A percentile compares a stretch with the other conserved stretches of the same genome.
phyloP scores from a whole-genome alignment of 53 echinoderm and acorn worm genomes.

The Actinopyga echinites region DNA sequence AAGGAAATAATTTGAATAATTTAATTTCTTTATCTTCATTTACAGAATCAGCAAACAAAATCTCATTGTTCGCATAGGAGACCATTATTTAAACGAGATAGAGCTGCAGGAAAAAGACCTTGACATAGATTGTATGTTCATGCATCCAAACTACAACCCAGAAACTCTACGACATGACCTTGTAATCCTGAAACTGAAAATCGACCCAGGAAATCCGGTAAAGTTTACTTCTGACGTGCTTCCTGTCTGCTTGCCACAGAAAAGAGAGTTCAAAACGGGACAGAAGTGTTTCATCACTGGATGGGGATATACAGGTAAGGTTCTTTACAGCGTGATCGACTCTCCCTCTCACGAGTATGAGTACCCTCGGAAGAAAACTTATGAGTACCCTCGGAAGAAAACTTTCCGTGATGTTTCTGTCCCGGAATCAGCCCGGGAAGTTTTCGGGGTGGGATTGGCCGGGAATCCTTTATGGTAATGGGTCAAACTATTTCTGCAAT shows the following conservation, averaged over 20 bases:
- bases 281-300: slow-evolving; percentile 83
- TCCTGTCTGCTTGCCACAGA: slow-evolving; percentile 79
- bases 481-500: no score
- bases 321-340: neutral
- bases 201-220: slow-evolving; percentile 38
- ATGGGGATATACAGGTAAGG: slow-evolving; percentile 87
- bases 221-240: slow-evolving; percentile 50
- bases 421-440: no score
- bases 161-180: slow-evolving; percentile 71
- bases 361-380: no score
- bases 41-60: slow-evolving; percentile 52
- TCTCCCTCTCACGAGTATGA: no score
- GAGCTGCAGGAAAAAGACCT: slow-evolving; percentile 74
- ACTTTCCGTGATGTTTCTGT: no score
- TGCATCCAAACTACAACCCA: slow-evolving; percentile 66
- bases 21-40: neutral
- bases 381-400: no score
- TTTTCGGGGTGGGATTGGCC: no score
- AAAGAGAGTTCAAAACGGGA: slow-evolving; percentile 65
- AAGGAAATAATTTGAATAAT: neutral
- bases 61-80: slow-evolving; percentile 71
- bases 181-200: slow-evolving; percentile 77
- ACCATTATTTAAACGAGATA: slow-evolving; percentile 46
- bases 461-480: no score
- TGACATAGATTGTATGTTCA: slow-evolving; percentile 70